Conservation (phyloP, 2,888 invertebrate genomes). For the Sipunculus nudus region DNA sequence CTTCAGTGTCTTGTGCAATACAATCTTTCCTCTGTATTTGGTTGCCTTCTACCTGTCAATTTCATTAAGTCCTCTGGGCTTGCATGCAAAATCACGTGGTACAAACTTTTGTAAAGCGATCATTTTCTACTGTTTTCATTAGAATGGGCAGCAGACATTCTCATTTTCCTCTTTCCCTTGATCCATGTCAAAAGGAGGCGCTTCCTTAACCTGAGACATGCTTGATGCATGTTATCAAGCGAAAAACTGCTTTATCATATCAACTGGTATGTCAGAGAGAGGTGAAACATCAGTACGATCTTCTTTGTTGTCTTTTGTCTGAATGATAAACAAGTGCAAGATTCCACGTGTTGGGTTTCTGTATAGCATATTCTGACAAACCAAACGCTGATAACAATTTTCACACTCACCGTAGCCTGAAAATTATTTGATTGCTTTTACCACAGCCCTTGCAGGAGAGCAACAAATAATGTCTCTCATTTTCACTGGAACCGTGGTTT, state of each 20-base stretch:
- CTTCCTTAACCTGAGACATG: conserved; percentile 50
- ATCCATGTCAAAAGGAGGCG: conserved; percentile 38
- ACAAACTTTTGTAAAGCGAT: conserved; percentile 23
- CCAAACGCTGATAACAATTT: no score
- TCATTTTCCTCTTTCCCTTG: conserved; percentile 32
- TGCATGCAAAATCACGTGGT: conserved; percentile 35
- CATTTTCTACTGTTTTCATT: conserved; percentile 1
- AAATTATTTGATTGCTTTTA: no score
- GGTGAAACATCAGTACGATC: no score
- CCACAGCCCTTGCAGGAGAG: no score
- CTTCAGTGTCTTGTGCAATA: conserved; percentile 17
- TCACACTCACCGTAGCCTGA: no score
- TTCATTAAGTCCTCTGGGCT: conserved; percentile 27
- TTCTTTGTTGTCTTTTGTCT: no score
- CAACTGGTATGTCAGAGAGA: no score
- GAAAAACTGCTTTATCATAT: conserved; percentile 46
- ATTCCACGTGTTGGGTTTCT: no score
- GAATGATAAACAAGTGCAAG: no score
- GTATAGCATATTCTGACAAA: no score
- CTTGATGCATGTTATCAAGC: conserved; percentile 56
- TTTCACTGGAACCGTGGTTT: no score
- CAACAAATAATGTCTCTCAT: no score
- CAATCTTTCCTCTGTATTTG: conserved; percentile 35
- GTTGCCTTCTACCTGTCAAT: conserved; percentile 41
- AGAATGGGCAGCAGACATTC: conserved; percentile 13